Conservation (phyloP, 2,113 vertebrate genomes). For the Odontesthes bonariensis region DNA sequence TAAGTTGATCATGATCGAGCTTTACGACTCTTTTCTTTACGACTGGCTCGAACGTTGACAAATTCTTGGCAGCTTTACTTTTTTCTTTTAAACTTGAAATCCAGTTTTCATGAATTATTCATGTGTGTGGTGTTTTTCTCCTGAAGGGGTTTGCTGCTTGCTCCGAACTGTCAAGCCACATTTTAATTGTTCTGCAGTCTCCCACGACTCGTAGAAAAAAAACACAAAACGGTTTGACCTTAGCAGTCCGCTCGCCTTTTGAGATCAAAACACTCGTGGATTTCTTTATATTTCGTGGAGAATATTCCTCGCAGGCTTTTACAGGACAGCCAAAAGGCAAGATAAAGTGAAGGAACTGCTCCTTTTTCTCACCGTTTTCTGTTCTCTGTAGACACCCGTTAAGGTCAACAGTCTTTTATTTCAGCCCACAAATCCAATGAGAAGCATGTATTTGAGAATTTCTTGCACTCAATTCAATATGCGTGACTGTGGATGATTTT, state of each 20-base stretch:
- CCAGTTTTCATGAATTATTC: constrained; percentile 66
- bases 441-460: constrained; percentile 26
- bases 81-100: constrained; percentile 41
- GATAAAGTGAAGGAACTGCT: constrained; percentile 26
- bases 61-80: constrained; percentile 53
- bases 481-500: constrained; percentile 23
- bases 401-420: constrained; percentile 36
- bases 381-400: constrained; percentile 2
- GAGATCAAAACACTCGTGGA: constrained; percentile 38
- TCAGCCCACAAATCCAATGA: constrained; percentile 22
- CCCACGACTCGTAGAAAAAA: constrained; percentile 3
- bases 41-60: constrained; percentile 47
- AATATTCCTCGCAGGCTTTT: constrained; percentile 12
- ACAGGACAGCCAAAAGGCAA: constrained; percentile 33
- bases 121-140: constrained; percentile 51
- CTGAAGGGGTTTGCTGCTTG: constrained; percentile 40
- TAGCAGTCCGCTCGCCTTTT: constrained; percentile 45
- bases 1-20: constrained; percentile 17
- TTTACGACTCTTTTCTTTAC: constrained; percentile 20
- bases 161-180: constrained; percentile 42
- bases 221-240: constrained; percentile 62
- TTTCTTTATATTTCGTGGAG: constrained; percentile 22
- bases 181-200: constrained; percentile 61
- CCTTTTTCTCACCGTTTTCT: background rate
- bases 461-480: constrained; percentile 36